Evolutionary conservation across 2,797 vertebrate species (phyloP).

Genomic region (Manis javanica): DNA sequence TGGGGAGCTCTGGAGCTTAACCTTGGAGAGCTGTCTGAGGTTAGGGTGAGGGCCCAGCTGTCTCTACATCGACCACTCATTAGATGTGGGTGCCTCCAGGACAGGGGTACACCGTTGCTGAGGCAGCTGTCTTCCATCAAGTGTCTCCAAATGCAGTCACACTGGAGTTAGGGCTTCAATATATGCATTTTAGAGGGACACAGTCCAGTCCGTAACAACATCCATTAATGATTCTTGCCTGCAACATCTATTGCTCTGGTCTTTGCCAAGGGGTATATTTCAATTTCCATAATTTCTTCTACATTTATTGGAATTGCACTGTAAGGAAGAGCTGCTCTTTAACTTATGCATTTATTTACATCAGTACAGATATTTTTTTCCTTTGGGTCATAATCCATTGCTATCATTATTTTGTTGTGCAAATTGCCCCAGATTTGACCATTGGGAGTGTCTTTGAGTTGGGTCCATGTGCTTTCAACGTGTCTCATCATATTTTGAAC

Average conservation of each 20-base stretch:
- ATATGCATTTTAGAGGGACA: not conserved
- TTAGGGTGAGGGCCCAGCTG: not conserved
- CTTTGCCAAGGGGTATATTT: slow-evolving; percentile 19
- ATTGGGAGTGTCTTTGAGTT: not conserved
- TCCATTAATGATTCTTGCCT: not conserved
- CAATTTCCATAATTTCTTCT: not conserved
- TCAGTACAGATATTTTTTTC: not conserved
- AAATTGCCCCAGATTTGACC: not conserved
- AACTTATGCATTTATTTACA: not conserved
- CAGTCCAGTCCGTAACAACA: not conserved
- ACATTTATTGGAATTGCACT: not conserved
- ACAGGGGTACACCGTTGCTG: not conserved
- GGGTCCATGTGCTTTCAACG: not conserved
- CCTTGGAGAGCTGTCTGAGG: not conserved
- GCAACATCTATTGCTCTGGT: not conserved
- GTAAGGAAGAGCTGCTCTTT: not conserved
- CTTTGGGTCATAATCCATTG: not conserved
- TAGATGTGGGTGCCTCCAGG: not conserved
- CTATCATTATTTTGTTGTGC: not conserved
- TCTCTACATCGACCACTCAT: not conserved
- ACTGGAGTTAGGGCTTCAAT: not conserved
- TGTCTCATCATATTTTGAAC: not conserved
- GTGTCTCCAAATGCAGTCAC: not conserved
- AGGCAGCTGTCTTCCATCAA: not conserved
- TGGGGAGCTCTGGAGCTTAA: not conserved